Evolutionary conservation across 2,888 invertebrate species (phyloP).

Genomic region (Pheosia gnoma): DNA sequence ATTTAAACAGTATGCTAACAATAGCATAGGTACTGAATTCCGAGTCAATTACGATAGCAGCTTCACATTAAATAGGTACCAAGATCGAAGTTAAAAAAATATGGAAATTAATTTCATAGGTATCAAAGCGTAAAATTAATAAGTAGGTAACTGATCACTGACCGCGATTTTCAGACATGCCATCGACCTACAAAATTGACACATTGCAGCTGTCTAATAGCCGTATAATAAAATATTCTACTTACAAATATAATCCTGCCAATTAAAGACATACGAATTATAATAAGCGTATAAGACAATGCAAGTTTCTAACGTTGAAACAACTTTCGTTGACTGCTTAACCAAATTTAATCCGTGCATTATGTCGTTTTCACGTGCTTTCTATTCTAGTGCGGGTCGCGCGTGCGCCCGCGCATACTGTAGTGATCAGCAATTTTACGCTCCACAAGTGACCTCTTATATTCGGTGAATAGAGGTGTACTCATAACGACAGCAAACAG

Average conservation of each 20-base stretch:
- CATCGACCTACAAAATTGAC: background rate
- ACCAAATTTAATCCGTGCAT: slow-evolving; percentile 51
- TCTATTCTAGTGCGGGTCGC: slow-evolving; percentile 43
- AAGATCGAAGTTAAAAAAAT: too few species aligned
- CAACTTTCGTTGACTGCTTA: slow-evolving; percentile 51
- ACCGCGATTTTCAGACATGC: background rate
- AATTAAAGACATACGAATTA: background rate
- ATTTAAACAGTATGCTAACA: too few species aligned
- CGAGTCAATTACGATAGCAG: too few species aligned
- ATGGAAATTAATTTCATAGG: background rate
- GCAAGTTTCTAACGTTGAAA: slow-evolving; percentile 35
- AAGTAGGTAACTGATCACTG: background rate
- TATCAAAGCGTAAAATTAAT: background rate
- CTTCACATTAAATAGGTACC: too few species aligned
- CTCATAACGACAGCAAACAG: background rate
- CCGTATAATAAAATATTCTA: background rate
- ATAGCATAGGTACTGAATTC: too few species aligned
- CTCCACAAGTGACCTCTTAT: slow-evolving; percentile 19
- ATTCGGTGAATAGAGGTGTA: background rate
- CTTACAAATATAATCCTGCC: slow-evolving; percentile 1
- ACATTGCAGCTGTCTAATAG: background rate
- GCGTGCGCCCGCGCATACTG: slow-evolving; percentile 38
- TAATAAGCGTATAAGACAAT: slow-evolving; percentile 17
- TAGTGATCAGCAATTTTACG: slow-evolving; percentile 24
- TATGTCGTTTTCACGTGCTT: slow-evolving; percentile 52